These are phyloP conservation scores for Rhizomys pruinosus DNA, from an alignment of 2,113 vertebrate species.

Conservation along the genomic window DNA sequence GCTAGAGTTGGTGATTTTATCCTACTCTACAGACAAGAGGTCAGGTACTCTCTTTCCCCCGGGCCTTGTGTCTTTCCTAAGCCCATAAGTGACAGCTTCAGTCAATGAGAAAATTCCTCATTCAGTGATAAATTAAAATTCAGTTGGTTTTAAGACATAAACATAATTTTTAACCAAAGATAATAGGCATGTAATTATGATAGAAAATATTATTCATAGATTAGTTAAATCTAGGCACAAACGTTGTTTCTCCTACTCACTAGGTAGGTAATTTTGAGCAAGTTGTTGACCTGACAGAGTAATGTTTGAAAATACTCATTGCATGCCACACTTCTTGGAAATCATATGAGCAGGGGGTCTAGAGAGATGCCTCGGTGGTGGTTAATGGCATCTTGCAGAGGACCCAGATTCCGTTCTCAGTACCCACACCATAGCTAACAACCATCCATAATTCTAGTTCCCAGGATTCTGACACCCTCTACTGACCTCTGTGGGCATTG, in stretches of 20 bases:
- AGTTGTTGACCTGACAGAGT: not conserved
- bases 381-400: too few species aligned
- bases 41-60: not conserved
- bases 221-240: not conserved
- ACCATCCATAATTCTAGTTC: too few species aligned
- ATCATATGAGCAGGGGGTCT: too few species aligned
- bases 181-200: not conserved
- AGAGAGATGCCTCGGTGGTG: too few species aligned
- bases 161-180: slow-evolving; percentile 1
- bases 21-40: not conserved
- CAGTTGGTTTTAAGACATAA: not conserved
- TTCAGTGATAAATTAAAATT: slow-evolving; percentile 28
- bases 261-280: not conserved
- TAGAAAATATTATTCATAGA: not conserved
- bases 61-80: slow-evolving; percentile 22
- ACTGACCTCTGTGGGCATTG: too few species aligned
- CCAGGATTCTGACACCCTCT: too few species aligned
- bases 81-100: not conserved
- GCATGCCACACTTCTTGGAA: not conserved
- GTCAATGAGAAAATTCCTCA: slow-evolving; percentile 19
- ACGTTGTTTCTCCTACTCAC: not conserved
- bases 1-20: not conserved
- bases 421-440: too few species aligned
- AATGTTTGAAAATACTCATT: not conserved
- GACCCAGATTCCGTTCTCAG: too few species aligned